Conservation (phyloP, 1,140 invertebrate genomes). For the Sweltsa coloradensis region DNA sequence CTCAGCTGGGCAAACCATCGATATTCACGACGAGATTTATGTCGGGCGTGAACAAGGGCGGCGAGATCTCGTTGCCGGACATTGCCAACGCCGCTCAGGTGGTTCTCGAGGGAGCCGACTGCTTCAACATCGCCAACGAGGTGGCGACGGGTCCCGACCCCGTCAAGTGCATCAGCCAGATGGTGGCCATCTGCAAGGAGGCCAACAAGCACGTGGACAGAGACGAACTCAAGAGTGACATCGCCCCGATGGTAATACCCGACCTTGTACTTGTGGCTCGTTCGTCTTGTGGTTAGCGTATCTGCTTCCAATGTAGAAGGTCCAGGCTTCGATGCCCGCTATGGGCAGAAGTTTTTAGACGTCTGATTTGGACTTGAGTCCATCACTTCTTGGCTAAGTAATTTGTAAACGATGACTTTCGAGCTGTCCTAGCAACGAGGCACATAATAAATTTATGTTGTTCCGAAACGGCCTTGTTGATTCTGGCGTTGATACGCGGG, state of each 20-base stretch:
- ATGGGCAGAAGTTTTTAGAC: too few relatives aligned
- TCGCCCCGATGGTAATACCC: constrained; percentile 31
- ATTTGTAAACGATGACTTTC: too few relatives aligned
- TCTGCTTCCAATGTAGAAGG: too few relatives aligned
- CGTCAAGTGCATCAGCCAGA: constrained; percentile 43
- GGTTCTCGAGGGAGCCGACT: constrained; percentile 65
- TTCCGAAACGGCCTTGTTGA: too few relatives aligned
- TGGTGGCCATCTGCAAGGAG: constrained; percentile 61
- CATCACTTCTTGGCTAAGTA: too few relatives aligned
- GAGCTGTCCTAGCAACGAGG: too few relatives aligned
- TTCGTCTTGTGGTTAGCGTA: too few relatives aligned
- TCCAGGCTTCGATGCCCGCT: too few relatives aligned
- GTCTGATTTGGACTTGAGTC: too few relatives aligned
- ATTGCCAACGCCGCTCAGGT: constrained; percentile 66
- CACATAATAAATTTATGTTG: too few relatives aligned
- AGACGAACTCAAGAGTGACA: constrained; percentile 58
- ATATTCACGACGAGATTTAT: constrained; percentile 59
- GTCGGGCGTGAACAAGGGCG: constrained; percentile 53
- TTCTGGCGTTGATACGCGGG: too few relatives aligned
- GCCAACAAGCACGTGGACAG: constrained; percentile 77
- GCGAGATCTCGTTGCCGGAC: constrained; percentile 59
- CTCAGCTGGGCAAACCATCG: constrained; percentile 45
- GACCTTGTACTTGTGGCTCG: too few relatives aligned
- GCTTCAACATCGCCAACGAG: constrained; percentile 61
- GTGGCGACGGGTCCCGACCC: constrained; percentile 61